phyloP scores from a whole-genome alignment of 2,113 vertebrate species.

The Balaeniceps rex region DNA sequence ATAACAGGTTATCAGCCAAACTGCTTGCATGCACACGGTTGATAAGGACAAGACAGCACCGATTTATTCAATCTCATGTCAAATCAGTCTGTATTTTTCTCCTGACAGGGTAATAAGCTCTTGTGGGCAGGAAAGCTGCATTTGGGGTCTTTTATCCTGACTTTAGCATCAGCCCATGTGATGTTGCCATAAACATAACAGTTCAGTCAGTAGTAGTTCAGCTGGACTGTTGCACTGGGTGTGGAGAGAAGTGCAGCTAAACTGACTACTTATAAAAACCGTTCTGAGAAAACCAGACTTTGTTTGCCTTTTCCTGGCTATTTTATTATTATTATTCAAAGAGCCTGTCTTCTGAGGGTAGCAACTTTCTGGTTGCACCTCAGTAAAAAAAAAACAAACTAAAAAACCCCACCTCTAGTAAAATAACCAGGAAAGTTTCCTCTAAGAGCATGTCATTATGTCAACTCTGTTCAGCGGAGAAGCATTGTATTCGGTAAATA shows the following conservation, averaged over 20 bases:
- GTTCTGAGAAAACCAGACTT: neutral
- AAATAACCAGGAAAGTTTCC: slow-evolving; percentile 47
- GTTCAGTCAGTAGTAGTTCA: neutral
- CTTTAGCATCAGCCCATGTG: neutral
- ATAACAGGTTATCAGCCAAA: neutral
- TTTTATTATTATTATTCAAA: neutral
- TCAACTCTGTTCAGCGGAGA: slow-evolving; percentile 25
- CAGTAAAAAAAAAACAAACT: neutral
- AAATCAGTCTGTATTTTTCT: neutral
- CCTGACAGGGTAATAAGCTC: neutral
- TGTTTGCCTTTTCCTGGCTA: neutral
- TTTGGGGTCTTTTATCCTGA: neutral
- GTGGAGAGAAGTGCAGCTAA: neutral
- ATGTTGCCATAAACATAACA: neutral
- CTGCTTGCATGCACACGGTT: fast-evolving
- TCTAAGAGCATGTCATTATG: slow-evolving; percentile 30
- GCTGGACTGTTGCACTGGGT: neutral
- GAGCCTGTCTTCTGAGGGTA: neutral
- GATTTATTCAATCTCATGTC: neutral
- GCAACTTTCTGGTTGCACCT: slow-evolving; percentile 1
- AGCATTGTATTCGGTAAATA: slow-evolving; percentile 57
- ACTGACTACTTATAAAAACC: neutral
- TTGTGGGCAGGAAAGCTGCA: neutral
- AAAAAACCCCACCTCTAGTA: neutral
- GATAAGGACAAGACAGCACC: neutral